Evolutionary conservation across 2,888 invertebrate genomes (phyloP), one percentile per base, ranked within the genome.

Genomic region (Hymenopus coronatus): DNA sequence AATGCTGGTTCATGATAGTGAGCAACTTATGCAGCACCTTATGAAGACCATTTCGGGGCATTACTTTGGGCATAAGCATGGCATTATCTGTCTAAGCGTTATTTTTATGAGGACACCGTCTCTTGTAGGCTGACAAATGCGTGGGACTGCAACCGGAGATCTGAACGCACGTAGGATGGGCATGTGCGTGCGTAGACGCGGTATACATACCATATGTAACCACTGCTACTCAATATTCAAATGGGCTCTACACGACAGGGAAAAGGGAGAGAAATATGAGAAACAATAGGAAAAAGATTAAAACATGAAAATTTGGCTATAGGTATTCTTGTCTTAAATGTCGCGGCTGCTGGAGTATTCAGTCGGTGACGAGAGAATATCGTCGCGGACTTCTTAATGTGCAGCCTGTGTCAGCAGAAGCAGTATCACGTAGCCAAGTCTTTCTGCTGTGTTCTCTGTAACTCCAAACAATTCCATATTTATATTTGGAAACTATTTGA

Each of bases 231-330:
- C 82, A 87, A 82, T 82, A 87, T 87, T 33, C 87, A 87, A 33
- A 33, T 33, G 30, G 40, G 14, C 82, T 87, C 30, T 87, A 87
- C 54, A 70, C 54, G 20, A 70, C 54, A 70, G 20, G 25, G 25
- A 70, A 70, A 70, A 70, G 25, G 54, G 54, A 20, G 25, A 25
- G 54, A 70, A 70, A 70, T 70, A 70, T 70, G 54, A 81, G n/a
- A 82, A 87, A 87, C 87, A 87, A 87, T 87, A 82, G 82, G 28
- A 20, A 30, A 28, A 86, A 86, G 46, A 70, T 86, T 46, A 20
- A 87, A 40, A 87, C 81, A n/a, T 82, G 82, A 82, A 28, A 33
- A 33, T 87, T 87, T 82, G n/a, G n/a, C 33, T 28, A n/a, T 33
- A 87, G 33, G 40, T 87, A 87, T 87, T 82, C 86, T 33, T 30